Evolutionary conservation across 2,113 vertebrate genomes (phyloP), one percentile per base, ranked within the genome.

Genomic region (Aptenodytes forsteri): DNA sequence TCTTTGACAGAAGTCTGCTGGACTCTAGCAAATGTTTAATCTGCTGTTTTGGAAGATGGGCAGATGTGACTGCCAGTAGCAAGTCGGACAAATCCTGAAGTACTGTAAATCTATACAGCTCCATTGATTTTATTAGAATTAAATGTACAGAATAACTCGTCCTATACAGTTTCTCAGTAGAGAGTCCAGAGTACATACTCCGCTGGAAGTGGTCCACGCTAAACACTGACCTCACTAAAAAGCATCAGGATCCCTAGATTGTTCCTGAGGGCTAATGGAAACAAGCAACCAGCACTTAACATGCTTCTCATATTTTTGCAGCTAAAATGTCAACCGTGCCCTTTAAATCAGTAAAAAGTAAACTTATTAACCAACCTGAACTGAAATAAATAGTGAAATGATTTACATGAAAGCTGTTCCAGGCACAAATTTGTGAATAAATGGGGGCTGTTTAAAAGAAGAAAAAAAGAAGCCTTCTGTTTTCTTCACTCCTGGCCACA

Each of bases 321-420:
- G 54, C 50, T 84, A 77, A 87, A 82, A 84, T 84, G 64, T 55
- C 80, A 81, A 66, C 65, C 56, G 32, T 86, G 46, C 46, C 69
- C 73, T 93, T 95, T 85, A 89, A 91, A 95, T 89, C 69, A 75
- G 25, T 40, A 61, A 88, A 79, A 95, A 77, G 38, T 83, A 66
- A 91, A 91, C 73, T 93, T 91, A 82, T 94, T 96, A 93, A 75
- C 76, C 87, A 97, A 86, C 25, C 12, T 90, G 64, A 93, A 91
- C 27, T 70, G 83, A 93, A 96, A 92, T 75, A 95, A 97, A 93
- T 76, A 88, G 58, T 59, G 30, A 85, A 95, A 85, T 95, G 11
- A 94, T 88, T 94, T 91, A 92, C 91, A 81, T 80, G 52, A 95
- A 97, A 94, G 62, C 44, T 79, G 49, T 90, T 91, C 26, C 59